Percentiles rank a stretch among this genome's conserved stretches.
These are phyloP conservation scores for Lerista edwardsae DNA, from an alignment of 2,797 vertebrate genomes.

Conservation along the genomic window DNA sequence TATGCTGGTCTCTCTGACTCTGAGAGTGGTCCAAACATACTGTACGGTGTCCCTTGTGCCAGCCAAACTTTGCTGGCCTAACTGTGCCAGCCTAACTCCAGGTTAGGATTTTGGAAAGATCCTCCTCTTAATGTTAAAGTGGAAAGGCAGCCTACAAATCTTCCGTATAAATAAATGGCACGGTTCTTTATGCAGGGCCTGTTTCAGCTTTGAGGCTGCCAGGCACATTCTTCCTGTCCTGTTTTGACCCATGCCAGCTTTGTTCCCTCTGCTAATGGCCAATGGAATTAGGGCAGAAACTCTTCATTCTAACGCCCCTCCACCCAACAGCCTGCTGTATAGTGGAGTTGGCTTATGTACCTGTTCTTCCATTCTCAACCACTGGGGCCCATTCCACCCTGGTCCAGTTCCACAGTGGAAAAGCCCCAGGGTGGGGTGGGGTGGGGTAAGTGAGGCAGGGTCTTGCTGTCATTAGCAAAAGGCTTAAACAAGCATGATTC, in stretches of 20 bases:
- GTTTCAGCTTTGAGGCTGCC: not conserved
- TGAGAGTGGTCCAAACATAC: too few species aligned
- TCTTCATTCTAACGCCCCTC: not conserved
- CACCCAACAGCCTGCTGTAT: too few species aligned
- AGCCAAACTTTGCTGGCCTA: too few species aligned
- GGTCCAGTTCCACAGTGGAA: not conserved
- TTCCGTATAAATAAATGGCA: too few species aligned
- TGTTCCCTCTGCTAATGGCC: not conserved
- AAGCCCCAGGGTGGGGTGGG: not conserved
- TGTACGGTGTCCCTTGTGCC: too few species aligned
- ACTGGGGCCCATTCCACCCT: not conserved
- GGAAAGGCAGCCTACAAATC: too few species aligned
- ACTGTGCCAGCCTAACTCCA: too few species aligned
- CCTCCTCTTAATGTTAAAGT: too few species aligned
- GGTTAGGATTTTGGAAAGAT: too few species aligned
- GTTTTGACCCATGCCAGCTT: not conserved
- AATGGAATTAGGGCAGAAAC: not conserved
- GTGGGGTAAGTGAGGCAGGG: too few species aligned
- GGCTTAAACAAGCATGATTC: not conserved
- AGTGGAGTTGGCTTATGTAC: not conserved
- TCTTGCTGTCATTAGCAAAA: accelerated
- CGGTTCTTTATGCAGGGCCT: too few species aligned
- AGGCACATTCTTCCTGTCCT: not conserved
- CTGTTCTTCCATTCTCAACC: not conserved
- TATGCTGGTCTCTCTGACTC: too few species aligned